These are phyloP conservation scores for Eulacestoma nigropectus DNA, from an alignment of 2,113 vertebrate species.

Conservation along the genomic window DNA sequence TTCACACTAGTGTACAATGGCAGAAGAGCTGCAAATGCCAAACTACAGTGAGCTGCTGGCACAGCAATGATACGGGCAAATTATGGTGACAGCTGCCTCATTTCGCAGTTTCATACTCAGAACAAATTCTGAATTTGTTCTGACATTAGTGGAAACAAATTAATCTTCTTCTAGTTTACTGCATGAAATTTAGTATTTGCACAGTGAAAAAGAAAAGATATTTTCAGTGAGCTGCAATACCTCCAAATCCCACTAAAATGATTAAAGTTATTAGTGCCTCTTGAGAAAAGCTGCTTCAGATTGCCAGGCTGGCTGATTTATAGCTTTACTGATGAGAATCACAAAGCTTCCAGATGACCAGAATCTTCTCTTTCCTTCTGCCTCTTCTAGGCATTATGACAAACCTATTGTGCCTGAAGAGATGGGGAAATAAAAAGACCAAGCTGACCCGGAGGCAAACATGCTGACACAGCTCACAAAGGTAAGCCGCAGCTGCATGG, in stretches of 20 bases:
- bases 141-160: slow-evolving; percentile 18
- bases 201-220: neutral
- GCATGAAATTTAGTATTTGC: neutral
- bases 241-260: slow-evolving; percentile 2
- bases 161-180: slow-evolving; percentile 17
- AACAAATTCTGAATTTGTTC: slow-evolving; percentile 30
- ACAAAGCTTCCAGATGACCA: slow-evolving; percentile 8
- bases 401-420: neutral
- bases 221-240: slow-evolving; percentile 9
- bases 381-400: neutral
- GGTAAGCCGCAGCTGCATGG: neutral
- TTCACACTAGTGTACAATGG: neutral
- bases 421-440: neutral
- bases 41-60: neutral
- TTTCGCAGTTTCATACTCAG: neutral
- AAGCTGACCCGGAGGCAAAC: neutral
- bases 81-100: slow-evolving; percentile 20
- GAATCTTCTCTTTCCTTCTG: neutral
- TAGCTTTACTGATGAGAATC: slow-evolving; percentile 27
- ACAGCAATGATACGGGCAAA: neutral
- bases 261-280: slow-evolving; percentile 5
- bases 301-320: neutral
- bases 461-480: neutral
- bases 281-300: slow-evolving; percentile 1
- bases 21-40: neutral